Percentiles rank a stretch among this genome's conserved stretches.
Conservation (phyloP, 2,888 invertebrate genomes). For the Apotomis betuletana region DNA sequence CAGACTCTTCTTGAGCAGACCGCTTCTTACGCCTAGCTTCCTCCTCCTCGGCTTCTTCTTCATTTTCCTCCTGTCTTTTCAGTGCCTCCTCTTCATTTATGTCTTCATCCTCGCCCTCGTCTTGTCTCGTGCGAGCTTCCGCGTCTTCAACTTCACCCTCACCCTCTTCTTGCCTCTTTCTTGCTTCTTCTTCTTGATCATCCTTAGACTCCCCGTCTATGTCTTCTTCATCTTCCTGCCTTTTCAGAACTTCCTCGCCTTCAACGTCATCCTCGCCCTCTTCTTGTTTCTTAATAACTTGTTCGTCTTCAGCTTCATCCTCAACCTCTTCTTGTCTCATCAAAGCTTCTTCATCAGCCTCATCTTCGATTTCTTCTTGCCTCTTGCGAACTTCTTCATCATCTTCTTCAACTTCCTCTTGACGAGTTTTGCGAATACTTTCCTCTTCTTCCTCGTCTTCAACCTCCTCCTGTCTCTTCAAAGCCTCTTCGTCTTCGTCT, state of each 20-base stretch:
- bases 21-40: constrained; percentile 12
- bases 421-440: constrained; percentile 27
- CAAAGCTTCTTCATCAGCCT: constrained; percentile 10
- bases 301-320: constrained; percentile 32
- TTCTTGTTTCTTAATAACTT: constrained; percentile 8
- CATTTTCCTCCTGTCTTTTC: constrained; percentile 19
- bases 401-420: constrained; percentile 40
- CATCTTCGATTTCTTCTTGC: constrained; percentile 42
- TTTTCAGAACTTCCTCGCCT: constrained; percentile 13
- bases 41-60: constrained; percentile 5
- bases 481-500: constrained; percentile 39
- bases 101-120: constrained; percentile 44
- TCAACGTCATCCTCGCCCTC: constrained; percentile 15
- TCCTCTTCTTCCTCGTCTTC: constrained; percentile 38
- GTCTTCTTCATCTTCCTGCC: constrained; percentile 35
- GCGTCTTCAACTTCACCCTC: constrained; percentile 28
- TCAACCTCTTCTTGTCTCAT: background rate
- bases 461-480: constrained; percentile 38
- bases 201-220: background rate
- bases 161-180: constrained; percentile 12
- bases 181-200: constrained; percentile 7
- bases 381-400: constrained; percentile 26
- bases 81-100: constrained; percentile 39
- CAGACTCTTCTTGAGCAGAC: constrained; percentile 22
- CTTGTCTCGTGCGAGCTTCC: constrained; percentile 13